Conservation (phyloP, 2,797 vertebrate genomes). For the Melanotaenia trifasciata region DNA sequence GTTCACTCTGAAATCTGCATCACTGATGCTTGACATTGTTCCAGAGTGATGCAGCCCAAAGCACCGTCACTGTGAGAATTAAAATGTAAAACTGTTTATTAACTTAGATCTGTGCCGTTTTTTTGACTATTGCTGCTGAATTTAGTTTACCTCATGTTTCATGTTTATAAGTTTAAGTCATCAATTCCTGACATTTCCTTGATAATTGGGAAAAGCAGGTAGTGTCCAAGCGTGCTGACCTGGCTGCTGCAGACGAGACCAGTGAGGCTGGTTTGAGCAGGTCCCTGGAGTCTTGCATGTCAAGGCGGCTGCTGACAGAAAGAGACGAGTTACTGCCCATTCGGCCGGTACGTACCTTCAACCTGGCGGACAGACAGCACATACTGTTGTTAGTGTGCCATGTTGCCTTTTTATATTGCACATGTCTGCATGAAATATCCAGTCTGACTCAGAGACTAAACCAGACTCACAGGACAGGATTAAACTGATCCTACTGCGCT, state of each 20-base stretch:
- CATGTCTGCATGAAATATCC: neutral
- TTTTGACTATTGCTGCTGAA: neutral
- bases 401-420: neutral
- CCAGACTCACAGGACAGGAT: neutral
- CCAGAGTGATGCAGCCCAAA: neutral
- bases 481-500: neutral
- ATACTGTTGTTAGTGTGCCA: neutral
- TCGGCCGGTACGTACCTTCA: constrained; percentile 65
- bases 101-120: no score
- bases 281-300: constrained; percentile 76
- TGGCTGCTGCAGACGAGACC: constrained; percentile 58
- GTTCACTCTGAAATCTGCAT: neutral
- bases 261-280: constrained; percentile 62
- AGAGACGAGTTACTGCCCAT: constrained; percentile 79
- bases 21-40: neutral
- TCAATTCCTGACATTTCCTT: neutral
- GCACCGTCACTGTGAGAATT: neutral
- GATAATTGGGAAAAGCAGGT: neutral
- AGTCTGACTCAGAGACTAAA: neutral
- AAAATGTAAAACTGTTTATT: neutral
- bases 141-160: neutral
- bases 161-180: neutral
- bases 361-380: constrained; percentile 55
- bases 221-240: constrained; percentile 58
- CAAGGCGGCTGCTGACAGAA: constrained; percentile 63